phyloP scores from a whole-genome alignment of 1,140 invertebrate species.

The Hesperophylax magnus region DNA sequence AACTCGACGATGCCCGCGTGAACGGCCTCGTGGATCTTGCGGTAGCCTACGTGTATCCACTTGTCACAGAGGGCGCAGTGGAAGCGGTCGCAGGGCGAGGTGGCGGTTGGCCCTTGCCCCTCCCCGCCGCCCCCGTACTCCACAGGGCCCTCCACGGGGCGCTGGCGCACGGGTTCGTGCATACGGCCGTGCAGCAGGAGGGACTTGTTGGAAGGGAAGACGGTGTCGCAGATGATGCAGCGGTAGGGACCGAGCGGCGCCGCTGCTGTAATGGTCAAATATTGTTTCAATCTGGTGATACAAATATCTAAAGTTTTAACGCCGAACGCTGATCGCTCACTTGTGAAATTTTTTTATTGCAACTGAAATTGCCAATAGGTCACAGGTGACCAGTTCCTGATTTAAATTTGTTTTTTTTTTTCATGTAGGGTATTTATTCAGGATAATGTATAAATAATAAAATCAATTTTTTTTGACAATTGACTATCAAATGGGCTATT shows the following conservation, averaged over 20 bases:
- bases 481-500: too few species aligned
- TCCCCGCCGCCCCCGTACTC: constrained; percentile 51
- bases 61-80: constrained; percentile 71
- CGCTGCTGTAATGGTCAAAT: background rate
- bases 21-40: constrained; percentile 76
- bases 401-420: too few species aligned
- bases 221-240: constrained; percentile 76
- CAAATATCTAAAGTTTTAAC: too few species aligned
- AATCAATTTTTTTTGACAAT: too few species aligned
- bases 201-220: constrained; percentile 78
- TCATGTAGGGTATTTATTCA: too few species aligned
- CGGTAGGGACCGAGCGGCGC: constrained; percentile 37
- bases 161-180: constrained; percentile 74
- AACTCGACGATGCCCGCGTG: constrained; percentile 71
- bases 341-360: too few species aligned
- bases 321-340: too few species aligned
- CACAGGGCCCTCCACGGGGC: constrained; percentile 64
- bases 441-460: too few species aligned
- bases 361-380: too few species aligned
- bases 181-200: constrained; percentile 79
- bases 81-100: constrained; percentile 56
- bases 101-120: constrained; percentile 44
- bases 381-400: too few species aligned
- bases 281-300: too few species aligned
- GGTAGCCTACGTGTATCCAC: constrained; percentile 73